Evolutionary conservation across 2,113 vertebrate species (phyloP).

Genomic region (Eudyptes chrysolophus): DNA sequence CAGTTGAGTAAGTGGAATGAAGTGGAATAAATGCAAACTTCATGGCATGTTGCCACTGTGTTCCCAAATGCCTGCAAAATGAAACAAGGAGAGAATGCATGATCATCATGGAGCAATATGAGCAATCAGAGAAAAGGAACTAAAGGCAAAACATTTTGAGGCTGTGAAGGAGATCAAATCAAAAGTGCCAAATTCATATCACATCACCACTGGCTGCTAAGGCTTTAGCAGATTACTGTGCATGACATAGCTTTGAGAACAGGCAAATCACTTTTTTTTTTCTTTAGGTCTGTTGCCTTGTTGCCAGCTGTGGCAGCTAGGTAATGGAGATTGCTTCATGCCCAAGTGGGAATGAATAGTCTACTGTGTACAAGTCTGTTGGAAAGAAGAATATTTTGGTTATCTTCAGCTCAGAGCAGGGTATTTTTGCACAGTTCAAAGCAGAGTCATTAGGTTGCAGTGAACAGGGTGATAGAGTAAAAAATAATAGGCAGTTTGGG

Average conservation of each 20-base stretch:
- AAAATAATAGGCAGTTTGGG: not conserved
- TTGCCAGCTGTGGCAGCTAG: not conserved
- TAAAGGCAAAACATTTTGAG: not conserved
- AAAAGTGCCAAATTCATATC: not conserved
- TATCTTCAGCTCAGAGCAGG: not conserved
- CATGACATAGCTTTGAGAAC: not conserved
- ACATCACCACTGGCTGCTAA: not conserved
- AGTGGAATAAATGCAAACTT: not conserved
- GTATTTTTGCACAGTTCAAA: not conserved
- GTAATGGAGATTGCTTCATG: not conserved
- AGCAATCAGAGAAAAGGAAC: not conserved
- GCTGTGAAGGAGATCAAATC: conserved; percentile 1
- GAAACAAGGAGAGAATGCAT: not conserved
- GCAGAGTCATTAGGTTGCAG: not conserved
- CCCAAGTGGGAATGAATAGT: not conserved
- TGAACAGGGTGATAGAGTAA: not conserved
- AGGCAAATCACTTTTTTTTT: not conserved
- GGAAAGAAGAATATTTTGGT: not conserved
- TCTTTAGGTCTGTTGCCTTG: not conserved
- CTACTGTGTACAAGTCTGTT: not conserved
- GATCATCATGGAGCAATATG: not conserved
- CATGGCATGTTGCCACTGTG: not conserved
- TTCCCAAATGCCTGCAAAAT: conserved; percentile 2
- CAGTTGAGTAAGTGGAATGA: not conserved
- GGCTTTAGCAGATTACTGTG: not conserved